A percentile compares a stretch with the other conserved stretches of the same genome.
Conservation (phyloP, 1,140 invertebrate genomes). For the Bombus huntii region DNA sequence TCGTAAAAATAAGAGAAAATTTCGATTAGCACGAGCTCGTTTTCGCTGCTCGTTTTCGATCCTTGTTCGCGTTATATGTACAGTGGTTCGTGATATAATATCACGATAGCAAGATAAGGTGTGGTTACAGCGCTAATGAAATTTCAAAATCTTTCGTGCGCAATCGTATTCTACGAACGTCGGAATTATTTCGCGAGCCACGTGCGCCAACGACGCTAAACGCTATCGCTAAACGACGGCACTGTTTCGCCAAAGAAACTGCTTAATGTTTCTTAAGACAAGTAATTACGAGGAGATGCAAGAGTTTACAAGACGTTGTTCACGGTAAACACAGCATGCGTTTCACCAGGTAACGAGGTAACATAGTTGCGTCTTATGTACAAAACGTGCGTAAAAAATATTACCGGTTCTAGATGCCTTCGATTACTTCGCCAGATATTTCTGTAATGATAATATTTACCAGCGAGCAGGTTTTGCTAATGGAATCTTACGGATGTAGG, state of each 20-base stretch:
- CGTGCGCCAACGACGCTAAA: background rate
- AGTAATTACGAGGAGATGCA: constrained; percentile 3
- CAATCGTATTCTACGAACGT: too few species aligned
- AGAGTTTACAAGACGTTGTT: background rate
- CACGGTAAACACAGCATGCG: constrained; percentile 26
- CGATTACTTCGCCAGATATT: constrained; percentile 1
- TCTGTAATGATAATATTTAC: constrained; percentile 22
- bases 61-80: too few species aligned
- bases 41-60: background rate
- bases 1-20: background rate
- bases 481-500: background rate
- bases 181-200: background rate
- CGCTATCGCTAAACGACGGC: too few species aligned
- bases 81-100: too few species aligned
- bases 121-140: too few species aligned
- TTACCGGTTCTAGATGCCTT: constrained; percentile 44
- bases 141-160: too few species aligned
- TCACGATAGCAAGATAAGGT: too few species aligned
- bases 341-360: constrained; percentile 36
- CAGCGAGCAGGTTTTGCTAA: background rate
- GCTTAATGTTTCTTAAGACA: background rate
- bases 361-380: constrained; percentile 26
- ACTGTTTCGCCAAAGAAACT: background rate
- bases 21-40: background rate
- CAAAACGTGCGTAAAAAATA: constrained; percentile 22